Evolutionary conservation across 2,113 vertebrate genomes (phyloP).

Genomic region (Corythoichthys haematopterus): DNA sequence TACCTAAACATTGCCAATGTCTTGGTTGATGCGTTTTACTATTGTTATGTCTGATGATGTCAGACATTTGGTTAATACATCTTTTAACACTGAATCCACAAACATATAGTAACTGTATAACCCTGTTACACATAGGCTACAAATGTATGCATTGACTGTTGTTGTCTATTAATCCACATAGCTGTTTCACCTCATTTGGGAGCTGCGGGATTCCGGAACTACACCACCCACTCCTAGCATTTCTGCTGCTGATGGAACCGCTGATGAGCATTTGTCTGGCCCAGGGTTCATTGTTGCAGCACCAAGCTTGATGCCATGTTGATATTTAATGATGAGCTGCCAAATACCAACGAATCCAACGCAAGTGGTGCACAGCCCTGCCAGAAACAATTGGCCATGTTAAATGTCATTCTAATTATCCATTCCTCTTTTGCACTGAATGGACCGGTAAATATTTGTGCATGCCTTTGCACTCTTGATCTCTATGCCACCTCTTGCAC

Average conservation of each 20-base stretch:
- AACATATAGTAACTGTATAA: conserved; percentile 48
- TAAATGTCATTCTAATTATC: conserved; percentile 78
- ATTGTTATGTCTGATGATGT: conserved; percentile 39
- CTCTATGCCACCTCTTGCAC: conserved; percentile 5
- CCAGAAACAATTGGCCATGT: conserved; percentile 26
- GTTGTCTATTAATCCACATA: conserved; percentile 34
- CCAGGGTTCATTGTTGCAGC: conserved; percentile 48
- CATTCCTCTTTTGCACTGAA: conserved; percentile 35
- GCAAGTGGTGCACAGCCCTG: conserved; percentile 21
- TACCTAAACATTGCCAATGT: conserved; percentile 37
- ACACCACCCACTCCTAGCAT: conserved; percentile 34
- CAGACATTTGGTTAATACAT: conserved; percentile 9
- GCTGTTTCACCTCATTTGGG: conserved; percentile 46
- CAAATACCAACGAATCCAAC: conserved; percentile 30
- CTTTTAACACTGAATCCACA: conserved; percentile 23
- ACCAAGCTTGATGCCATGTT: conserved; percentile 64
- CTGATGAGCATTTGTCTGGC: conserved; percentile 61
- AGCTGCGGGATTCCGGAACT: conserved; percentile 20
- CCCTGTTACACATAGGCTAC: conserved; percentile 35
- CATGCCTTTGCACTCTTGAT: conserved; percentile 38
- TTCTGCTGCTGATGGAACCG: conserved; percentile 24
- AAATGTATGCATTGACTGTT: conserved; percentile 43
- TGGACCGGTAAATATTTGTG: conserved; percentile 65
- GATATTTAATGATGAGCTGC: conserved; percentile 74
- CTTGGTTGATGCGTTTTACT: conserved; percentile 30